phyloP scores from a whole-genome alignment of 1,140 invertebrate species.

The Yoshiicerus persimilis region DNA sequence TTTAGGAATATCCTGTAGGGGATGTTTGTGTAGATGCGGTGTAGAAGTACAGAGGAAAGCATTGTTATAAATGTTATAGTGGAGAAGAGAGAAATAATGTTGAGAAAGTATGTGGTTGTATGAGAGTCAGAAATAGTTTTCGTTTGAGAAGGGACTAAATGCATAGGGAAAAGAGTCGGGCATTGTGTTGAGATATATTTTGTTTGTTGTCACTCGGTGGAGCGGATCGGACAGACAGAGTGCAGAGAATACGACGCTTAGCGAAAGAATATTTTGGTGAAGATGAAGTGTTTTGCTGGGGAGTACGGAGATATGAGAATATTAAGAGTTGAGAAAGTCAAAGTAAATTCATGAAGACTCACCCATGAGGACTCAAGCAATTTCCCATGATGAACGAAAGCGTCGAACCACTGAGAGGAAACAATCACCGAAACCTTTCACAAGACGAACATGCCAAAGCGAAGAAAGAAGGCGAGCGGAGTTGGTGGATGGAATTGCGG shows the following conservation, averaged over 20 bases:
- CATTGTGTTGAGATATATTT: not conserved
- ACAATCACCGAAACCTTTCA: slow-evolving; percentile 11
- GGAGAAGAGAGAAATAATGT: no score
- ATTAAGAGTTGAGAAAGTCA: not conserved
- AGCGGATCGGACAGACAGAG: not conserved
- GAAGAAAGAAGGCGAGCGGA: not conserved
- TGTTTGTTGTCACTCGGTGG: not conserved
- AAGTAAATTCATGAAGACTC: slow-evolving; percentile 5
- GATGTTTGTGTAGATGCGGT: no score
- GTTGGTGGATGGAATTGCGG: not conserved
- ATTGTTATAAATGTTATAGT: no score
- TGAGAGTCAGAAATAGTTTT: no score
- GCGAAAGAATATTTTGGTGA: not conserved
- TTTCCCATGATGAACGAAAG: slow-evolving; percentile 29
- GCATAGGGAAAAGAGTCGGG: no score
- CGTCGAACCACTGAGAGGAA: not conserved
- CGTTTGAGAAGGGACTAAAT: no score
- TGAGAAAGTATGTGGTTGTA: no score
- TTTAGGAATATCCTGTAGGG: no score
- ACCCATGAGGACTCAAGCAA: slow-evolving; percentile 16
- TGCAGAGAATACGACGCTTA: no score
- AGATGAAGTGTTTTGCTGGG: not conserved
- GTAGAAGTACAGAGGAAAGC: no score
- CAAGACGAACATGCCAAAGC: not conserved
- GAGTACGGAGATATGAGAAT: not conserved